A percentile compares a stretch with the other conserved stretches of the same genome.
Evolutionary conservation across 92 coral and sea anemone species (phyloP).

Genomic region (Chrysogorgia sp.): DNA sequence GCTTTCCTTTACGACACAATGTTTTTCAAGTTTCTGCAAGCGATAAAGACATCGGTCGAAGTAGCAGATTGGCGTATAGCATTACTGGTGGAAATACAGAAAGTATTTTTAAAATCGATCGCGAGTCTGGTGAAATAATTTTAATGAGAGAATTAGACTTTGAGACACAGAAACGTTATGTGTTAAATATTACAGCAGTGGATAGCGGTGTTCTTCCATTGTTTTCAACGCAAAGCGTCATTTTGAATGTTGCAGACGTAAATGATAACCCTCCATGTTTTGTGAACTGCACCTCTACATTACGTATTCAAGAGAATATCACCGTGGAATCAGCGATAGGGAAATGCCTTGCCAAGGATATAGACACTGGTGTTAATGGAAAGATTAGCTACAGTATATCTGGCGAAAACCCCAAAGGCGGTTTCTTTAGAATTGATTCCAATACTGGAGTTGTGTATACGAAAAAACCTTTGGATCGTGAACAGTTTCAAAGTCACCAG

Average conservation of each 20-base stretch:
- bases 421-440: constrained; percentile 64
- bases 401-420: constrained; percentile 62
- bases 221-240: constrained; percentile 59
- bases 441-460: constrained; percentile 62
- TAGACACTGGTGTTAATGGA: constrained; percentile 82
- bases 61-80: constrained; percentile 77
- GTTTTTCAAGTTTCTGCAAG: constrained; percentile 70
- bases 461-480: constrained; percentile 67
- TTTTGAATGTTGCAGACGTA: constrained; percentile 74
- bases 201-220: constrained; percentile 77
- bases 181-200: constrained; percentile 75
- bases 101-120: constrained; percentile 76
- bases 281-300: constrained; percentile 33
- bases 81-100: constrained; percentile 83
- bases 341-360: constrained; percentile 77
- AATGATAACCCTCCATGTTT: constrained; percentile 87
- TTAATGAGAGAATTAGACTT: constrained; percentile 73
- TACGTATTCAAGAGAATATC: constrained; percentile 70
- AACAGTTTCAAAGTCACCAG: constrained; percentile 58
- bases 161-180: constrained; percentile 68
- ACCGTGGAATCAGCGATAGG: constrained; percentile 67
- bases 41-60: constrained; percentile 79
- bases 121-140: constrained; percentile 72
- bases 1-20: constrained; percentile 53
- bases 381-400: constrained; percentile 65